Evolutionary conservation across 2,888 invertebrate species (phyloP).

Genomic region (Microplitis manilae): DNA sequence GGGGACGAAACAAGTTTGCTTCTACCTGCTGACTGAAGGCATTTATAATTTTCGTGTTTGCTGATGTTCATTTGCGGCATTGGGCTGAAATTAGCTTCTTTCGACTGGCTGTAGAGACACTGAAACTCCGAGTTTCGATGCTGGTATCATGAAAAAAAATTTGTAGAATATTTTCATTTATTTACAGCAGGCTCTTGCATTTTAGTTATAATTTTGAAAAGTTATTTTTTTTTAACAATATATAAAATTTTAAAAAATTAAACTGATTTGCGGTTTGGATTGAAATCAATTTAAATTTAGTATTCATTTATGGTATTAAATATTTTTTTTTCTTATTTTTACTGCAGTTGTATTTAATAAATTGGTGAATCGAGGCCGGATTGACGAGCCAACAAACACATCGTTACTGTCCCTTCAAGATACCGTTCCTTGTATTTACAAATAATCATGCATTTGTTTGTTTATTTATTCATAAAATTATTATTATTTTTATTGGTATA

Average conservation of each 20-base stretch:
- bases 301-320: background rate
- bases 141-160: no score
- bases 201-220: background rate
- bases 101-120: no score
- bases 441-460: slow-evolving; percentile 41
- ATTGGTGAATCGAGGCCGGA: slow-evolving; percentile 9
- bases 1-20: no score
- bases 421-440: slow-evolving; percentile 52
- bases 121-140: no score
- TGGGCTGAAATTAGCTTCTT: no score
- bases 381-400: slow-evolving; percentile 44
- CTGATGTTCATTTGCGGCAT: no score
- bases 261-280: background rate
- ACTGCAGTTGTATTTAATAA: slow-evolving; percentile 23
- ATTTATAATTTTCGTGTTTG: no score
- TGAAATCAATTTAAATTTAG: background rate
- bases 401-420: slow-evolving; percentile 55
- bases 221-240: slow-evolving; percentile 21
- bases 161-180: background rate
- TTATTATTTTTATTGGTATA: background rate
- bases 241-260: background rate
- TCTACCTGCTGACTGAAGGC: no score
- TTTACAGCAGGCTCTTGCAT: slow-evolving; percentile 2
- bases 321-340: slow-evolving; percentile 4
- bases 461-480: background rate